phyloP scores from a whole-genome alignment of 2,113 vertebrate species.

The Pseudorasbora parva region DNA sequence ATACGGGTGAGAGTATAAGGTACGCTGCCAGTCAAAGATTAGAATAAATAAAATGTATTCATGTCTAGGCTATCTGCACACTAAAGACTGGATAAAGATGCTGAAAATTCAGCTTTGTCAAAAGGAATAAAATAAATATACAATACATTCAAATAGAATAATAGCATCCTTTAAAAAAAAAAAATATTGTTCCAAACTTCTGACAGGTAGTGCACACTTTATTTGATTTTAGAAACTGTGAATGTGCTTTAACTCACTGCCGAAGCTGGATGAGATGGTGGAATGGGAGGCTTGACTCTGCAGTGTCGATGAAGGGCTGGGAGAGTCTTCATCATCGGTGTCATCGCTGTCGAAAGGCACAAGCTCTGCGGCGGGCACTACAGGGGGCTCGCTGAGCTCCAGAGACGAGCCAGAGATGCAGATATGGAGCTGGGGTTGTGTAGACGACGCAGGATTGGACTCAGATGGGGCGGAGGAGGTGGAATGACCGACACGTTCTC shows the following conservation, averaged over 20 bases:
- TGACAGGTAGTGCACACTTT: no score
- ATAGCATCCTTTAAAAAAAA: no score
- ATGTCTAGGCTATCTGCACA: no score
- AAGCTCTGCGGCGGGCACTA: conserved; percentile 72
- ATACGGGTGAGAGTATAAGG: background rate
- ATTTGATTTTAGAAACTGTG: background rate
- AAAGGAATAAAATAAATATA: no score
- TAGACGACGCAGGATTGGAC: conserved; percentile 34
- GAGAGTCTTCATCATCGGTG: conserved; percentile 94
- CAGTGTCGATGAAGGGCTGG: conserved; percentile 93
- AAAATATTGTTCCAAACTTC: no score
- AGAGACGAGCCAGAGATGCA: conserved; percentile 91
- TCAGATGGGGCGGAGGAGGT: conserved; percentile 64
- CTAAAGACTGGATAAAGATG: no score
- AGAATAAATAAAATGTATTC: no score
- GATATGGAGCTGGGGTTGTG: conserved; percentile 87
- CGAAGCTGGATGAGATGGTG: conserved; percentile 94
- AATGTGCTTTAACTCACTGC: conserved; percentile 82
- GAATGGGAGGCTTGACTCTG: conserved; percentile 98
- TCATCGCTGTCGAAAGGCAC: conserved; percentile 96
- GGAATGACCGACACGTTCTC: conserved; percentile 76
- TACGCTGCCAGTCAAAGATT: no score
- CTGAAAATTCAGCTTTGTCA: no score
- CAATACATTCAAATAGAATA: no score
- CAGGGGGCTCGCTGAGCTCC: conserved; percentile 80